phyloP scores from a whole-genome alignment of 2,888 invertebrate species.

The Callinectes sapidus region DNA sequence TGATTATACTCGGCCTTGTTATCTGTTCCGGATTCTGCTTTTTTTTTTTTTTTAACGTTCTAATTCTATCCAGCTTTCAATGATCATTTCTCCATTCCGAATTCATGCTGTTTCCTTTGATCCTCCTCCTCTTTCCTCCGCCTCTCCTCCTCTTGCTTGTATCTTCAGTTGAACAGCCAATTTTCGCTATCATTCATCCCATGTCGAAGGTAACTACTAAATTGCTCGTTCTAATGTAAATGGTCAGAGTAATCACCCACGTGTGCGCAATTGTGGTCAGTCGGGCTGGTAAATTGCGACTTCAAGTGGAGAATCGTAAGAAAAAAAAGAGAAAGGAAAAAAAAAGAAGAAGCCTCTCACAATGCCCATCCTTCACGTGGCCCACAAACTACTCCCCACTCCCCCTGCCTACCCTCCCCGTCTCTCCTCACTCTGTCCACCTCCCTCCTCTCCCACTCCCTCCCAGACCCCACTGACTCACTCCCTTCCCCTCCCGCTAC shows the following conservation, averaged over 20 bases:
- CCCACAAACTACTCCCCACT: constrained; percentile 1
- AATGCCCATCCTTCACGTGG: constrained; percentile 35
- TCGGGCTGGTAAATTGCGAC: constrained; percentile 47
- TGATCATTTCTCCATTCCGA: not conserved
- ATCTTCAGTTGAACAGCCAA: constrained; percentile 17
- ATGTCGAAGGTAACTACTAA: constrained; percentile 62
- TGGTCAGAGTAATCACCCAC: constrained; percentile 58
- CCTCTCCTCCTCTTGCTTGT: not conserved
- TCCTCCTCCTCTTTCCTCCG: not conserved
- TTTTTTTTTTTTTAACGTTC: not conserved
- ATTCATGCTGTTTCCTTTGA: not conserved
- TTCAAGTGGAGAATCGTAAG: constrained; percentile 40
- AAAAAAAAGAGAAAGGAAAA: constrained; percentile 13
- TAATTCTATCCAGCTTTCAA: not conserved
- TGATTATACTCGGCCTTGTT: not conserved
- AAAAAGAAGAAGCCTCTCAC: not conserved
- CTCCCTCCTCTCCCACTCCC: too few relatives aligned
- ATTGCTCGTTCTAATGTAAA: constrained; percentile 61
- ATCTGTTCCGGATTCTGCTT: not conserved
- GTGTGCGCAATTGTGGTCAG: constrained; percentile 63
- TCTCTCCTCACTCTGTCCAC: not conserved
- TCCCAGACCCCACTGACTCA: not conserved
- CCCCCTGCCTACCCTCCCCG: not conserved
- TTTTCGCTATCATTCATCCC: constrained; percentile 54
- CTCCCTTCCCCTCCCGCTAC: not conserved